Percentiles rank a stretch among this genome's conserved stretches.
Evolutionary conservation across 2,797 vertebrate species (phyloP).

Genomic region (Holocentrus rufus): DNA sequence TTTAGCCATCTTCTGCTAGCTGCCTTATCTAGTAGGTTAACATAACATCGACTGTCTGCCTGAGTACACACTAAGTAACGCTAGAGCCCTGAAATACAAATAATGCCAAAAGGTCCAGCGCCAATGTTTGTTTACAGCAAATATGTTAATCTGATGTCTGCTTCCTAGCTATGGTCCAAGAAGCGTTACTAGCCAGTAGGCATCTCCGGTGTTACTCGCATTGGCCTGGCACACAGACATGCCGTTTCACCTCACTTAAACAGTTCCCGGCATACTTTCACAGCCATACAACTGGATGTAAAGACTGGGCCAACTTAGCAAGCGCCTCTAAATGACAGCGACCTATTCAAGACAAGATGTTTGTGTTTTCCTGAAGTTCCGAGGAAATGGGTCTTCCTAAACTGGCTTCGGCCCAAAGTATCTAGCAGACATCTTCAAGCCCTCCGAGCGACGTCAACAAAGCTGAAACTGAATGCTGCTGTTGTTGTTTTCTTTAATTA

Average conservation of each 20-base stretch:
- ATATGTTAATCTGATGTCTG: neutral
- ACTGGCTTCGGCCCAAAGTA: slow-evolving; percentile 28
- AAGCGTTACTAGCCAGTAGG: slow-evolving; percentile 62
- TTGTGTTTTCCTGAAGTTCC: slow-evolving; percentile 36
- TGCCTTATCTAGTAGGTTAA: neutral
- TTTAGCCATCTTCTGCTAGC: slow-evolving; percentile 15
- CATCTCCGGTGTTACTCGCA: slow-evolving; percentile 61
- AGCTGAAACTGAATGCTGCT: too few species aligned
- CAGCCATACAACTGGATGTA: slow-evolving; percentile 22
- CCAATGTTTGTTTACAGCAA: neutral
- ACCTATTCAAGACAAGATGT: neutral
- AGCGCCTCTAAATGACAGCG: slow-evolving; percentile 9
- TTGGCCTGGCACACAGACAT: slow-evolving; percentile 64
- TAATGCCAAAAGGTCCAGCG: neutral
- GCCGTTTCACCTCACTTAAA: slow-evolving; percentile 19
- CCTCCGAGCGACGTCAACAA: slow-evolving; percentile 1
- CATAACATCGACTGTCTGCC: neutral
- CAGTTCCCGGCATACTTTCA: neutral
- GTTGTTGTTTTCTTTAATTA: neutral
- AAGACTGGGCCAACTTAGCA: neutral
- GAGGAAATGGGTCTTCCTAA: slow-evolving; percentile 46
- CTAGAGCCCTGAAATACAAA: slow-evolving; percentile 7
- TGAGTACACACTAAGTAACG: neutral
- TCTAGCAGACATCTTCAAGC: slow-evolving; percentile 50
- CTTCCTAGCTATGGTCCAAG: slow-evolving; percentile 32